phyloP scores from a whole-genome alignment of 1,140 invertebrate genomes.

The Zaprionus ghesquierei region DNA sequence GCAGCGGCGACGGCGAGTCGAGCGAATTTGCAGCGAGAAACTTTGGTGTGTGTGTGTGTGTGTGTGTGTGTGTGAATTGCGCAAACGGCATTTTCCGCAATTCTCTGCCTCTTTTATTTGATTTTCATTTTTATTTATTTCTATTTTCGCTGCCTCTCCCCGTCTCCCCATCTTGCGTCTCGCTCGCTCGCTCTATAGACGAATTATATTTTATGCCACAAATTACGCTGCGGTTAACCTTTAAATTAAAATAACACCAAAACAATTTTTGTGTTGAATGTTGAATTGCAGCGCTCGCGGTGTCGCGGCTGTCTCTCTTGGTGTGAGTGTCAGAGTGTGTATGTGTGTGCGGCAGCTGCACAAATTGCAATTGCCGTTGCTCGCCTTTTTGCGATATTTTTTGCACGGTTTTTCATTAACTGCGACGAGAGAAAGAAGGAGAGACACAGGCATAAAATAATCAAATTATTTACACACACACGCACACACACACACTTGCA shows the following conservation, averaged over 20 bases:
- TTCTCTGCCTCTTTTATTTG: slow-evolving; percentile 27
- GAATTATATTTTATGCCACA: slow-evolving; percentile 81
- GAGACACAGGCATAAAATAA: slow-evolving; percentile 76
- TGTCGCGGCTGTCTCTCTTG: slow-evolving; percentile 9
- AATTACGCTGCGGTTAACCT: slow-evolving; percentile 81
- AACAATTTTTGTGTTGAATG: slow-evolving; percentile 72
- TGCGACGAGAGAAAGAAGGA: slow-evolving; percentile 26
- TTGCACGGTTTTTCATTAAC: slow-evolving; percentile 50
- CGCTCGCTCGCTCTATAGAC: slow-evolving; percentile 50
- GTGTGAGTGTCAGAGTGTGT: slow-evolving; percentile 8
- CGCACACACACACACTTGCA: slow-evolving; percentile 52
- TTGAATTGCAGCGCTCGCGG: slow-evolving; percentile 53
- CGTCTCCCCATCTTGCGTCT: slow-evolving; percentile 33
- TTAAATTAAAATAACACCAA: slow-evolving; percentile 82
- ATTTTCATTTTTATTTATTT: slow-evolving; percentile 36
- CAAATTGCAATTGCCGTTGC: slow-evolving; percentile 62
- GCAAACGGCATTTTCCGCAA: slow-evolving; percentile 25
- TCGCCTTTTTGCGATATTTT: slow-evolving; percentile 21
- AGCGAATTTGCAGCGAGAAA: neutral
- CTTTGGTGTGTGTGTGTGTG: too few relatives aligned
- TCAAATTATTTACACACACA: slow-evolving; percentile 70
- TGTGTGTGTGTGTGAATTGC: neutral
- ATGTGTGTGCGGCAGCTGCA: slow-evolving; percentile 62
- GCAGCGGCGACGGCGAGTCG: neutral
- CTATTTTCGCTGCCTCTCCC: slow-evolving; percentile 13